Base-by-base conservation (phyloP, 2,113 vertebrate genomes). In the Petromus typicus region DNA sequence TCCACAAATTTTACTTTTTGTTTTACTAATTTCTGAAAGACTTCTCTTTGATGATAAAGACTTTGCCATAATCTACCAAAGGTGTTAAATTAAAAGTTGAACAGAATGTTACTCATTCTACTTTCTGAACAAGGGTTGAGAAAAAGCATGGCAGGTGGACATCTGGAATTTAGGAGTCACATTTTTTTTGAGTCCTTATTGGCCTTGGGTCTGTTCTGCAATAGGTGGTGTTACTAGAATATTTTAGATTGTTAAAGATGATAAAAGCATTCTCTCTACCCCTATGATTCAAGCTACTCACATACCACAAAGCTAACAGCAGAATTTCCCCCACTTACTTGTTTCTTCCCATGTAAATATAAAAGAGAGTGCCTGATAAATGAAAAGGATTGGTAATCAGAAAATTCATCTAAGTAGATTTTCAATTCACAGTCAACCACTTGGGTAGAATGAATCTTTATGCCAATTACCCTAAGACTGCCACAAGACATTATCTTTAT, bases 381-480 rank as follows among this genome's bases (percentile, higher is more conserved):
- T 64, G 40, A 56, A 93, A 88, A 92, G 48, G 7, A 40, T 13
- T 37, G 12, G 25, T 56, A 86, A 87, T 73, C 54, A 87, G 66
- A 59, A 96, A 90, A 92, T 67, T 78, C 88, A 94, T 73, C 79
- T 85, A 66, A 82, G 27, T 20, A 22, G 40, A 79, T 34, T 86
- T 69, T 85, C 11, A 92, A 34, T 73, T 96, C 59, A 59, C 12
- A 45, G 34, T 16, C 59, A 79, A 56, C 22, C 54, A 89, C 34
- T 63, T 23, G 32, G 57, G 61, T 13, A 91, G 71, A 92, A 40
- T 67, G 61, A 89, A 93, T 91, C 63, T n/a, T 85, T 34, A 43
- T 10, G 48, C 61, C 32, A 73, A 84, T 34, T 57, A 59, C 27
- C 56, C 56, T 34, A 78, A 78, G 54, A 61, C 7, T 37, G 30